phyloP scores from a whole-genome alignment of 2,113 vertebrate genomes.

The Etheostoma cragini region DNA sequence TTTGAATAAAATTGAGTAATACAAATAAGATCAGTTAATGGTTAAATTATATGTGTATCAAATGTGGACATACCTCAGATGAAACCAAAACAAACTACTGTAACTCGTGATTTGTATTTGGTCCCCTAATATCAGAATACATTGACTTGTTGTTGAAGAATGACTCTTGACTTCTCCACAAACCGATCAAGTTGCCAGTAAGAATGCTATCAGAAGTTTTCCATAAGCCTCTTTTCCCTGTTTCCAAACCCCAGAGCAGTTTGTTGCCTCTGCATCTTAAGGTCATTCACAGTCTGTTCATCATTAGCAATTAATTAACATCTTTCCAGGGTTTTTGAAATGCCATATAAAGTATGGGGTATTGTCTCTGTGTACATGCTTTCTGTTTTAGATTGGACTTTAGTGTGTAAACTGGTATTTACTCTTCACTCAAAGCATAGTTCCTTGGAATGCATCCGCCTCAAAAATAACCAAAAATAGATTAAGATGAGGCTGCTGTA shows the following conservation, averaged over 20 bases:
- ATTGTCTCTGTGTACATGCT: constrained; percentile 23
- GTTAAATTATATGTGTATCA: constrained; percentile 23
- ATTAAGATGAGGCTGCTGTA: constrained; percentile 3
- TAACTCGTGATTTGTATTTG: constrained; percentile 2
- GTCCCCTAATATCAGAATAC: not conserved
- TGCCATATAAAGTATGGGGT: constrained; percentile 5
- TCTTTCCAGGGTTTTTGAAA: constrained; percentile 13
- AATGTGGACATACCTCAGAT: constrained; percentile 14
- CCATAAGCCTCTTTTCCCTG: constrained; percentile 21
- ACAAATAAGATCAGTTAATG: constrained; percentile 29
- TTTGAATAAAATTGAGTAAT: constrained; percentile 35
- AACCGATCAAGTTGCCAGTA: constrained; percentile 16
- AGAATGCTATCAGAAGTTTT: constrained; percentile 30
- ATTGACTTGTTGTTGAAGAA: constrained; percentile 29
- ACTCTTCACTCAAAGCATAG: constrained; percentile 2
- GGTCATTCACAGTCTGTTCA: constrained; percentile 28
- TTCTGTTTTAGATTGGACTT: constrained; percentile 9
- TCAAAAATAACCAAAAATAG: not conserved
- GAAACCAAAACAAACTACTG: constrained; percentile 19
- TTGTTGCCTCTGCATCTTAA: constrained; percentile 38
- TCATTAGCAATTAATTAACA: constrained; percentile 29
- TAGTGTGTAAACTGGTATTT: constrained; percentile 17
- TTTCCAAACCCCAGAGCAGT: constrained; percentile 47
- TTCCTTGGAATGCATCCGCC: not conserved
- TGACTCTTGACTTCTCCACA: constrained; percentile 45